phyloP scores from a whole-genome alignment of 1,140 invertebrate genomes.

The Drosophila melanogaster region Release_6_plus_ISO1_MT NT_033779.5:8977001-8977500 shows the following conservation, averaged over 20 bases:
- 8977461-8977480: constrained; percentile 1
- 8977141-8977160: constrained; percentile 18
- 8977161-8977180: constrained; percentile 6
- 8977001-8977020: constrained; percentile 46
- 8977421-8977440: constrained; percentile 11
- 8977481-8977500: constrained; percentile 33
- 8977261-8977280: neutral
- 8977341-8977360: too few species aligned
- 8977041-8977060: constrained; percentile 75
- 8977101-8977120: constrained; percentile 44
- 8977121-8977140: constrained; percentile 46
- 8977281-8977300: too few species aligned
- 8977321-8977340: too few species aligned
- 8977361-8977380: too few species aligned
- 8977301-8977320: too few species aligned
- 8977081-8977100: constrained; percentile 29
- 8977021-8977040: constrained; percentile 72
- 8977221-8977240: neutral
- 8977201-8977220: neutral
- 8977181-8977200: neutral
- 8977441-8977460: constrained; percentile 45
- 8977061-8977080: constrained; percentile 50
- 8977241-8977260: neutral
- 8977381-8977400: neutral
- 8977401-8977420: neutral